These are phyloP conservation scores for Strix uralensis DNA, from an alignment of 2,113 vertebrate genomes.

Conservation along the genomic window DNA sequence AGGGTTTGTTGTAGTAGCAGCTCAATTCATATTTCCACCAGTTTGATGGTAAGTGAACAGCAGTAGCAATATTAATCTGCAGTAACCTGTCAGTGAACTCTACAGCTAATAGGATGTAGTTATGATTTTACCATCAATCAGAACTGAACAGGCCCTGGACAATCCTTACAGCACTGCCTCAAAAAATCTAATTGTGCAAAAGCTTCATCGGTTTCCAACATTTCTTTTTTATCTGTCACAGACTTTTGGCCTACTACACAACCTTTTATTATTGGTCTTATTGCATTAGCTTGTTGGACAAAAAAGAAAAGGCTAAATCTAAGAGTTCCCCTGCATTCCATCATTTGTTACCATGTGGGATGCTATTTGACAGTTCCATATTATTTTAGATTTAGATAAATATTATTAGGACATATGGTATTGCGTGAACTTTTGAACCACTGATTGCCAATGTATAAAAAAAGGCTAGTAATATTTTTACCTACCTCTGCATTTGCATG, in stretches of 20 bases:
- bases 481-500: conserved; percentile 19
- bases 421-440: conserved; percentile 77
- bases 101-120: conserved; percentile 93
- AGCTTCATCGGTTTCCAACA: conserved; percentile 96
- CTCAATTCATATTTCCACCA: conserved; percentile 80
- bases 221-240: conserved; percentile 88
- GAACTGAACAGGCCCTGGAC: conserved; percentile 82
- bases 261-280: conserved; percentile 88
- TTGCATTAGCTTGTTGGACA: conserved; percentile 85
- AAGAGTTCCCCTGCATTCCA: conserved; percentile 84
- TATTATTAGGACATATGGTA: conserved; percentile 76
- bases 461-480: conserved; percentile 39
- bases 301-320: conserved; percentile 81
- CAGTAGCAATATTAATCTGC: conserved; percentile 88
- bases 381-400: conserved; percentile 79
- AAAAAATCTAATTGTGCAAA: conserved; percentile 96
- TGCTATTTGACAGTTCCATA: conserved; percentile 79
- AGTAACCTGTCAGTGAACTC: conserved; percentile 96
- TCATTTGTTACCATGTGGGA: conserved; percentile 83
- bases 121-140: conserved; percentile 99
- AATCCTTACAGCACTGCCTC: conserved; percentile 90
- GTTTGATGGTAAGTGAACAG: conserved; percentile 90
- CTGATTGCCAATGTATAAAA: conserved; percentile 38
- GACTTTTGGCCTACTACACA: conserved; percentile 82
- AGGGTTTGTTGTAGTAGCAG: conserved; percentile 76